Evolutionary conservation across 2,113 vertebrate species (phyloP).

Genomic region (Ciconia stormi): DNA sequence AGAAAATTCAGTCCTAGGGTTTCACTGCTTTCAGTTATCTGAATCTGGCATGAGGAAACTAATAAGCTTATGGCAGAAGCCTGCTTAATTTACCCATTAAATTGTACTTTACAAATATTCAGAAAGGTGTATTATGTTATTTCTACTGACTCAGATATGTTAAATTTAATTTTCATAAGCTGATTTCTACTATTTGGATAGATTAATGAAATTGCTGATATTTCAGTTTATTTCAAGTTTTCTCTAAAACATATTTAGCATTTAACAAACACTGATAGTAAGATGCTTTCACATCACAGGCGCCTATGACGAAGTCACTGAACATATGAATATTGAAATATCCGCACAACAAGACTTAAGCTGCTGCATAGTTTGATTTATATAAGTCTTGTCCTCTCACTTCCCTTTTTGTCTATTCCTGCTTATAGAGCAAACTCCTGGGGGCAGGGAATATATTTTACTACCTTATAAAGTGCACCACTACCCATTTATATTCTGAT

Average conservation of each 20-base stretch:
- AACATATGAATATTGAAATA: background rate
- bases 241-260: background rate
- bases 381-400: background rate
- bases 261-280: background rate
- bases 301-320: background rate
- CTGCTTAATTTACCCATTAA: background rate
- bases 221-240: background rate
- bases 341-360: background rate
- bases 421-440: background rate
- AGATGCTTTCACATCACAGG: background rate
- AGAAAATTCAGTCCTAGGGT: background rate
- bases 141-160: background rate
- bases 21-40: background rate
- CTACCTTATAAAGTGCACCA: background rate
- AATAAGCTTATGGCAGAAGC: background rate
- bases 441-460: background rate
- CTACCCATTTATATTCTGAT: background rate
- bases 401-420: background rate
- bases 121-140: background rate
- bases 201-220: background rate
- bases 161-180: background rate
- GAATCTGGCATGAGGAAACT: background rate
- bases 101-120: background rate
- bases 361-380: background rate
- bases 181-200: background rate